A percentile compares a stretch with the other conserved stretches of the same genome.
Conservation (phyloP, 2,888 invertebrate genomes). For the Drosophila borborema region DNA sequence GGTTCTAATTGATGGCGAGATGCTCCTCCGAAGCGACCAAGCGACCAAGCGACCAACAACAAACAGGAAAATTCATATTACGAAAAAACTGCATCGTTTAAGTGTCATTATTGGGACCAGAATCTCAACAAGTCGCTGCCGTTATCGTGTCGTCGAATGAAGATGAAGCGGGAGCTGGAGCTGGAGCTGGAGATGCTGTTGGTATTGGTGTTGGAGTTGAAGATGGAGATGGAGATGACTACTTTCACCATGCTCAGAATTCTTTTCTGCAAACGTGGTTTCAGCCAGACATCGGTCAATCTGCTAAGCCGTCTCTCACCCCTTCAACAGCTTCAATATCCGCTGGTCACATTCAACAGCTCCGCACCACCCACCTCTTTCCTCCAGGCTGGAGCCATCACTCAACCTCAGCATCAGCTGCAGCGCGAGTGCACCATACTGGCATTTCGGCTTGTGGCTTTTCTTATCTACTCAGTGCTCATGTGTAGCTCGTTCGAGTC, state of each 20-base stretch:
- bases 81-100: slow-evolving; percentile 79
- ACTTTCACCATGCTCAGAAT: slow-evolving; percentile 75
- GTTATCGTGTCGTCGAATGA: slow-evolving; percentile 51
- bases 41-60: slow-evolving; percentile 36
- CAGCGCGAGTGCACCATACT: slow-evolving; percentile 53
- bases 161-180: slow-evolving; percentile 15
- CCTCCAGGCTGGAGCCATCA: slow-evolving; percentile 63
- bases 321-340: slow-evolving; percentile 54
- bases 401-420: no score
- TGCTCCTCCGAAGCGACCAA: slow-evolving; percentile 49
- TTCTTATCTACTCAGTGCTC: slow-evolving; percentile 57
- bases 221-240: slow-evolving; percentile 61
- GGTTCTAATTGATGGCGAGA: slow-evolving; percentile 69
- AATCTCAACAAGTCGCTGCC: slow-evolving; percentile 73
- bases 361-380: slow-evolving; percentile 58
- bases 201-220: not conserved
- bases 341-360: slow-evolving; percentile 70
- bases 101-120: slow-evolving; percentile 79
- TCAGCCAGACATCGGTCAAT: slow-evolving; percentile 71
- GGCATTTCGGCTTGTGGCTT: slow-evolving; percentile 52
- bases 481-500: slow-evolving; percentile 37
- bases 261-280: slow-evolving; percentile 55
- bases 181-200: slow-evolving; percentile 18
- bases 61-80: slow-evolving; percentile 79
- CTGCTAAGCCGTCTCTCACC: slow-evolving; percentile 30